A percentile compares a stretch with the other conserved stretches of the same genome.
Evolutionary conservation across 2,113 vertebrate genomes (phyloP).

Genomic region (Anser cygnoides): DNA sequence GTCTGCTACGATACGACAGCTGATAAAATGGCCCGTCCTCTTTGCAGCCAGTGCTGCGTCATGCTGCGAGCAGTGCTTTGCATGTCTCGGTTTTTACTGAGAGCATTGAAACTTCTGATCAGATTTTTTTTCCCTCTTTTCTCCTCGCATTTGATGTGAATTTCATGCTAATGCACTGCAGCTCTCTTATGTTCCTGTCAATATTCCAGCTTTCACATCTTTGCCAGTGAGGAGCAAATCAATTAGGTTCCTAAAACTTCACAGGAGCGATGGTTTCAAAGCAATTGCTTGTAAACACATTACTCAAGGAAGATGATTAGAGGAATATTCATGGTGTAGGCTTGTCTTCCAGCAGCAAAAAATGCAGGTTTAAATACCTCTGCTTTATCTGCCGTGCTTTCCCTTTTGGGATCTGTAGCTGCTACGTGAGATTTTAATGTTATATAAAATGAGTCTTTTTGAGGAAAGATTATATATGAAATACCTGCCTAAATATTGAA

Average conservation of each 20-base stretch:
- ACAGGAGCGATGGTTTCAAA: constrained; percentile 4
- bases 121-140: constrained; percentile 72
- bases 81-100: constrained; percentile 77
- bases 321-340: background rate
- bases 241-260: constrained; percentile 13
- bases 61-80: constrained; percentile 65
- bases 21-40: background rate
- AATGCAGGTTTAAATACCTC: background rate
- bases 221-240: background rate
- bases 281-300: constrained; percentile 3
- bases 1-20: background rate
- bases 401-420: background rate
- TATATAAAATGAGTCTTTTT: background rate
- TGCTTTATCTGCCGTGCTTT: background rate
- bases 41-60: background rate
- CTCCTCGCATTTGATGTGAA: background rate
- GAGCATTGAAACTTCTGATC: constrained; percentile 73
- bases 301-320: background rate
- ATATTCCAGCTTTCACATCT: background rate
- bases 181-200: background rate
- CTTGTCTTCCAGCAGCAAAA: background rate
- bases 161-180: constrained; percentile 19
- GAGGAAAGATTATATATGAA: background rate
- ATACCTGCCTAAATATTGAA: background rate
- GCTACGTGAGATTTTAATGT: background rate